Evolutionary conservation across 2,113 vertebrate genomes (phyloP).

Genomic region (Varanus salvator): DNA sequence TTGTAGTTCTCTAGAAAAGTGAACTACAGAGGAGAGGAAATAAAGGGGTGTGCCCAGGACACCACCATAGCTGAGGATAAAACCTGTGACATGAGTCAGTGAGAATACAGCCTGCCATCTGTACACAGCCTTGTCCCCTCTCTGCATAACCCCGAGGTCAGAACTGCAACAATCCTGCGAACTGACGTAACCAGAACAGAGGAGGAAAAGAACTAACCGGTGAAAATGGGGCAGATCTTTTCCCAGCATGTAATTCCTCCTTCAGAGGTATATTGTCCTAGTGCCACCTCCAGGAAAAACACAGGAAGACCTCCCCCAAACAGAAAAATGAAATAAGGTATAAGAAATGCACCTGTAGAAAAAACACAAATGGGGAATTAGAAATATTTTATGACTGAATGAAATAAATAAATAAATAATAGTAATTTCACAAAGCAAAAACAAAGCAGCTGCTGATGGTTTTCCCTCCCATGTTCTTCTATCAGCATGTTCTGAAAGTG

Average conservation of each 20-base stretch:
- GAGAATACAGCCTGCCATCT: neutral
- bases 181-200: too few relatives aligned
- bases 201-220: constrained; percentile 83
- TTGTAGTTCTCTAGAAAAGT: neutral
- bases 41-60: neutral
- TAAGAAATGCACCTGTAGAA: constrained; percentile 94
- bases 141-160: neutral
- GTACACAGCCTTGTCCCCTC: neutral
- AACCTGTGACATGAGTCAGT: neutral
- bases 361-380: constrained; percentile 30
- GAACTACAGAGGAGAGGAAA: neutral
- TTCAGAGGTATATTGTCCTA: constrained; percentile 98
- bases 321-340: constrained; percentile 99
- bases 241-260: constrained; percentile 99
- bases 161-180: neutral
- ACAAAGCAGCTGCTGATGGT: neutral
- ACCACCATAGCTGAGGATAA: neutral
- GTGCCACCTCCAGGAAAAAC: constrained; percentile 97
- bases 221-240: constrained; percentile 97
- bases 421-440: neutral
- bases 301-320: constrained; percentile 97
- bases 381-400: neutral
- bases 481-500: neutral
- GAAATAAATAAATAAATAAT: neutral
- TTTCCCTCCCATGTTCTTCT: neutral